A percentile compares a stretch with the other conserved stretches of the same genome.
These are phyloP conservation scores for Calameuta filiformis DNA, from an alignment of 2,888 invertebrate species.

Conservation along the genomic window DNA sequence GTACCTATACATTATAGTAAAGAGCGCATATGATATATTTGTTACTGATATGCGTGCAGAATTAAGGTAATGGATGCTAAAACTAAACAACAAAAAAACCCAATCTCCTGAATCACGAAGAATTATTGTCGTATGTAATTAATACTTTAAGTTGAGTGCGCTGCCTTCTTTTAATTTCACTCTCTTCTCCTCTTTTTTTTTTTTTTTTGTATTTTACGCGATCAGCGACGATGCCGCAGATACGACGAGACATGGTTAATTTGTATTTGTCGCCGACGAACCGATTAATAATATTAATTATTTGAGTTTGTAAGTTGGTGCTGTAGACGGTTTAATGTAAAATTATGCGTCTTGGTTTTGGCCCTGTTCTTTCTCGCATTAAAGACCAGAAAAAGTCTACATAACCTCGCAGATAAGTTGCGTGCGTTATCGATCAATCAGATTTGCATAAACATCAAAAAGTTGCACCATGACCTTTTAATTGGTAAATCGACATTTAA, in stretches of 20 bases:
- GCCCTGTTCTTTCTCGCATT: conserved; percentile 11
- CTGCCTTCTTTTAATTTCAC: conserved; percentile 61
- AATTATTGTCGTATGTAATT: conserved; percentile 52
- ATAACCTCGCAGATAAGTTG: neutral
- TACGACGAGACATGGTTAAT: neutral
- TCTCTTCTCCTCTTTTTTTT: conserved; percentile 30
- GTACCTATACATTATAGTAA: conserved; percentile 63
- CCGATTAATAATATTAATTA: conserved; percentile 5
- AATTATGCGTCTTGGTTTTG: conserved; percentile 15
- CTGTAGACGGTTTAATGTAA: conserved; percentile 17
- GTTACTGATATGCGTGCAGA: conserved; percentile 64
- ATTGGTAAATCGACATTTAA: neutral
- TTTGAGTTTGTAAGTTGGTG: conserved; percentile 19
- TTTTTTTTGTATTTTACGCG: conserved; percentile 21
- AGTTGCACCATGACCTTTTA: neutral
- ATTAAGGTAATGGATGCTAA: conserved; percentile 58
- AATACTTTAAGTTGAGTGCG: conserved; percentile 56
- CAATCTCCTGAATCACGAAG: conserved; percentile 58
- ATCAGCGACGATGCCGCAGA: neutral
- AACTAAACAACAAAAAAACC: conserved; percentile 44
- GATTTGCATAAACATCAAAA: neutral
- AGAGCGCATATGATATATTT: conserved; percentile 65
- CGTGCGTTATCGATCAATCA: neutral
- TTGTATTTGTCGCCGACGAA: neutral
- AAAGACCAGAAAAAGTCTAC: neutral